phyloP scores from a whole-genome alignment of 1,140 invertebrate species.

The Holotrichia oblita region DNA sequence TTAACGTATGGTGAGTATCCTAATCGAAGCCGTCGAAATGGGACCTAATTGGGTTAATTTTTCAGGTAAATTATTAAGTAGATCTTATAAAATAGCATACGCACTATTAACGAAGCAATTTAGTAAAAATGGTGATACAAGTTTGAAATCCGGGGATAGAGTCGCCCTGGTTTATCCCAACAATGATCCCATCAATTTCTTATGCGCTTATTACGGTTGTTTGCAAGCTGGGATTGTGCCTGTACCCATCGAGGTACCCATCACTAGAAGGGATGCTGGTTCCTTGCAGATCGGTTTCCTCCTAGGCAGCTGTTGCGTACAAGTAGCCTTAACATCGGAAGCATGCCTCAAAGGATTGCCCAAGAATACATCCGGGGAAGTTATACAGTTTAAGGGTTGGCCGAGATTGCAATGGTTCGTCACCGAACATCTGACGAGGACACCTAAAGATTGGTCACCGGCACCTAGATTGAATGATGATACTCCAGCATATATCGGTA shows the following conservation, averaged over 20 bases:
- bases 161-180: slow-evolving; percentile 99
- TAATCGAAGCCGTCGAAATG: background rate
- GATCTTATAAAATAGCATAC: slow-evolving; percentile 97
- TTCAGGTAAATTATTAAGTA: slow-evolving; percentile 89
- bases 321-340: slow-evolving; percentile 97
- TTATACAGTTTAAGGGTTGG: slow-evolving; percentile 97
- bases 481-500: slow-evolving; percentile 88
- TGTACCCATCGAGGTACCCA: slow-evolving; percentile 97
- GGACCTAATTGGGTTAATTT: background rate
- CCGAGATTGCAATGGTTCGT: slow-evolving; percentile 96
- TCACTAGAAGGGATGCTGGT: slow-evolving; percentile 94
- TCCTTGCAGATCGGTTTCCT: slow-evolving; percentile 98
- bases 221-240: slow-evolving; percentile 97
- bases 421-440: slow-evolving; percentile 94
- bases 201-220: slow-evolving; percentile 98
- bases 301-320: slow-evolving; percentile 93
- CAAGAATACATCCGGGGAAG: slow-evolving; percentile 92
- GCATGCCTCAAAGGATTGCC: slow-evolving; percentile 96
- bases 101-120: slow-evolving; percentile 93
- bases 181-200: slow-evolving; percentile 98
- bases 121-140: slow-evolving; percentile 80
- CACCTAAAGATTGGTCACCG: slow-evolving; percentile 95
- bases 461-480: slow-evolving; percentile 91
- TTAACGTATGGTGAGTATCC: slow-evolving; percentile 86
- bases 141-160: slow-evolving; percentile 90